Evolutionary conservation across 37 sponge, comb jelly and placozoan genomes (phyloP).

Genomic region (Diacarnus erythraeanus): DNA sequence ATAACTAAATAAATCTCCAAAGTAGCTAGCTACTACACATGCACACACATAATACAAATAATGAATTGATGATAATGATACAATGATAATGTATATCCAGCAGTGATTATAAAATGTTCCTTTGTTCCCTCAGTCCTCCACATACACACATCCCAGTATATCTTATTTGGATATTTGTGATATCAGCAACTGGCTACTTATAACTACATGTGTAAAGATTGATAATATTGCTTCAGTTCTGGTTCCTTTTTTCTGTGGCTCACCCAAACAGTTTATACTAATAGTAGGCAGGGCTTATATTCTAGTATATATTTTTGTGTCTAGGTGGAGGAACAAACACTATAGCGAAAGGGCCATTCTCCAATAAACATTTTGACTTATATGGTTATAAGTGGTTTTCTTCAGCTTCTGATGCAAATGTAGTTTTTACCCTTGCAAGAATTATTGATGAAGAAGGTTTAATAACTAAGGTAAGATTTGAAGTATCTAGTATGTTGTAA

Average conservation of each 20-base stretch:
- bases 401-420: slow-evolving; percentile 90
- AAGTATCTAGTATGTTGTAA: background rate
- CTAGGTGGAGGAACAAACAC: slow-evolving; percentile 79
- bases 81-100: too few relatives aligned
- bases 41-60: too few relatives aligned
- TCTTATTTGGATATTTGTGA: too few relatives aligned
- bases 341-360: slow-evolving; percentile 50
- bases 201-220: background rate
- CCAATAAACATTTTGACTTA: slow-evolving; percentile 51
- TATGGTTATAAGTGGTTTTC: slow-evolving; percentile 98
- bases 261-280: background rate
- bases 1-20: too few relatives aligned
- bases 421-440: slow-evolving; percentile 90
- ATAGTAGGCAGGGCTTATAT: too few relatives aligned
- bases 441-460: slow-evolving; percentile 38
- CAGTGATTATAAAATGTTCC: too few relatives aligned
- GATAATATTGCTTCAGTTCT: background rate
- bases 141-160: too few relatives aligned
- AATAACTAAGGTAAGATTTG: slow-evolving; percentile 39
- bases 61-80: too few relatives aligned
- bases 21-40: too few relatives aligned
- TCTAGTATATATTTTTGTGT: background rate
- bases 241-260: background rate
- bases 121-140: too few relatives aligned
- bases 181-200: too few relatives aligned